phyloP scores from a whole-genome alignment of 2,888 invertebrate species.

The Polydrusus tereticollis region DNA sequence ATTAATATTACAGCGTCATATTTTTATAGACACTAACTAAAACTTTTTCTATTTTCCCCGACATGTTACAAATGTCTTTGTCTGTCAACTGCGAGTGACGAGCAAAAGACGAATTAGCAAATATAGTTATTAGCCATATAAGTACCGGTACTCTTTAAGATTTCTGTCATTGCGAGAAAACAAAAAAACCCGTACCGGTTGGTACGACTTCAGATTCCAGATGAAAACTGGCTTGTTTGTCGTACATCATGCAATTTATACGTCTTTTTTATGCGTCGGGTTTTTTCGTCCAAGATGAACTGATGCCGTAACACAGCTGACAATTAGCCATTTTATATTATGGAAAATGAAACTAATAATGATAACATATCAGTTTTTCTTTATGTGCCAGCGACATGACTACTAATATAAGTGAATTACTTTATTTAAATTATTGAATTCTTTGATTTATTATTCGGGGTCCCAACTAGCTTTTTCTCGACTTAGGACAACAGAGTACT shows the following conservation, averaged over 20 bases:
- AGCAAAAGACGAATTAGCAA: constrained; percentile 39
- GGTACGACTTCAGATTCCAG: constrained; percentile 16
- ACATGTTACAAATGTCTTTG: constrained; percentile 29
- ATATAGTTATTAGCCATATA: constrained; percentile 48
- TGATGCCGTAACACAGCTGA: constrained; percentile 5
- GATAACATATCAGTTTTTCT: no score
- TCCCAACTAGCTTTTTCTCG: no score
- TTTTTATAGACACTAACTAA: not conserved
- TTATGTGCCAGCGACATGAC: no score
- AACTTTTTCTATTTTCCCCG: not conserved
- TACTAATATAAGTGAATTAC: no score
- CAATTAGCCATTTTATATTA: not conserved
- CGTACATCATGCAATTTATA: constrained; percentile 28
- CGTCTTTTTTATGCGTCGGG: constrained; percentile 27
- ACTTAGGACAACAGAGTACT: no score
- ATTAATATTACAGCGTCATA: not conserved
- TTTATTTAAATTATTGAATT: no score
- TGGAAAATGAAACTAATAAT: no score
- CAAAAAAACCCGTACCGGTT: constrained; percentile 31
- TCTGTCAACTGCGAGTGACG: constrained; percentile 11
- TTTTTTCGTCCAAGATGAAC: not conserved
- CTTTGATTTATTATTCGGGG: no score
- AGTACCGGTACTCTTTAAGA: constrained; percentile 31
- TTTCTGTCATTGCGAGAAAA: constrained; percentile 30
- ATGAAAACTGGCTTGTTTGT: constrained; percentile 41